Evolutionary conservation across 1,140 invertebrate species (phyloP).

Genomic region (Wiebesia pumilae): DNA sequence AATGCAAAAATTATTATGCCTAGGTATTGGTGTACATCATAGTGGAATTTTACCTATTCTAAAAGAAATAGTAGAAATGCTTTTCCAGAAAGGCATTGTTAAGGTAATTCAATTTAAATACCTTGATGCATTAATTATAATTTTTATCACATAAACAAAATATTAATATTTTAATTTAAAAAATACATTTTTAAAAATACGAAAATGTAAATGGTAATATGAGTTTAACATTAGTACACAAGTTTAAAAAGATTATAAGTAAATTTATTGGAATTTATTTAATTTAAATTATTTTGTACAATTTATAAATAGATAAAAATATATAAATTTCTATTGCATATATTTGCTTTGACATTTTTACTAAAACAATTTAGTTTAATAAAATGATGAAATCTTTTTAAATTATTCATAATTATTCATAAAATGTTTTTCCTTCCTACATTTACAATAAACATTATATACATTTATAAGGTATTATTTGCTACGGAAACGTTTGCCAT

Average conservation of each 20-base stretch:
- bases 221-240: too few species aligned
- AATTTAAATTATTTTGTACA: background rate
- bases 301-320: background rate
- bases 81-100: conserved; percentile 93
- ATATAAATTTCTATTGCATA: background rate
- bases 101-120: conserved; percentile 81
- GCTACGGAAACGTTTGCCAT: conserved; percentile 99
- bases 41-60: conserved; percentile 97
- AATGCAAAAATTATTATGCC: conserved; percentile 86
- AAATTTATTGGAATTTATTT: too few species aligned
- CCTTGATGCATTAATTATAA: too few species aligned
- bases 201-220: too few species aligned
- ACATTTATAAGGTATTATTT: conserved; percentile 85
- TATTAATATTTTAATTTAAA: too few species aligned
- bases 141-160: too few species aligned
- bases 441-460: background rate
- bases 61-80: conserved; percentile 98
- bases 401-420: too few species aligned
- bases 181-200: too few species aligned
- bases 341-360: too few species aligned
- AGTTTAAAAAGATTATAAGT: too few species aligned
- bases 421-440: background rate
- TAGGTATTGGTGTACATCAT: conserved; percentile 97
- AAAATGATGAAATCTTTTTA: too few species aligned
- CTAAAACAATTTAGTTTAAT: too few species aligned